Evolutionary conservation across 2,888 invertebrate species (phyloP), one percentile per base, ranked within the genome.

Genomic region (Drosophila pseudotalamancana): DNA sequence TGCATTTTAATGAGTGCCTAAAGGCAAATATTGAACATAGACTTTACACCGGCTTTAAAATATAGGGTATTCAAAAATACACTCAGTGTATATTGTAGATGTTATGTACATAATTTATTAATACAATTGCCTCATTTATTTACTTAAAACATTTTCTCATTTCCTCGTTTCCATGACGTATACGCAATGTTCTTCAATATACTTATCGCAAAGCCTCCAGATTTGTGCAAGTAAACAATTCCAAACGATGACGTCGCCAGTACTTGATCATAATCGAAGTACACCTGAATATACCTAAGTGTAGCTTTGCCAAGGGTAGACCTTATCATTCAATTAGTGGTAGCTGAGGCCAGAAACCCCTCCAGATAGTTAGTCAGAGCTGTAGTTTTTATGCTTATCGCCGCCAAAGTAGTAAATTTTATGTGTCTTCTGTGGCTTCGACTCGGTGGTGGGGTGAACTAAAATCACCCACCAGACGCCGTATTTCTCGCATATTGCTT

Each of bases 81-180:
- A 45, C 11, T n/a, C n/a, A 48, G 31, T 40, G 37, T 63, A 53
- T 39, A 42, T 54, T 59, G 16, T 23, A 21, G 29, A 25, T 61
- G 21, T 29, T 34, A 49, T 54, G 40, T 14, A 50, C 34, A 67
- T 65, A 57, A 53, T 46, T 80, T 71, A 79, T 65, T 80, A 68
- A 65, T 55, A 48, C 71, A 59, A 54, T 50, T 60, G 49, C 43
- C 46, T 57, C 57, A 64, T 76, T 85, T 81, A 82, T 85, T 81
- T 82, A 73, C 71, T 68, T 54, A 49, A 71, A 63, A 40, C 57
- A 76, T 82, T 71, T 76, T 70, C 76, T 72, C 72, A 72, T 63
- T 72, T 80, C 29, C 59, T 39, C 51, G 75, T 55, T 54, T 73
- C 50, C 63, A 76, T 81, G 86, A 81, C 83, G 86, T 81, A 75